phyloP scores from a whole-genome alignment of 2,113 vertebrate species.

The Mus pahari region DNA sequence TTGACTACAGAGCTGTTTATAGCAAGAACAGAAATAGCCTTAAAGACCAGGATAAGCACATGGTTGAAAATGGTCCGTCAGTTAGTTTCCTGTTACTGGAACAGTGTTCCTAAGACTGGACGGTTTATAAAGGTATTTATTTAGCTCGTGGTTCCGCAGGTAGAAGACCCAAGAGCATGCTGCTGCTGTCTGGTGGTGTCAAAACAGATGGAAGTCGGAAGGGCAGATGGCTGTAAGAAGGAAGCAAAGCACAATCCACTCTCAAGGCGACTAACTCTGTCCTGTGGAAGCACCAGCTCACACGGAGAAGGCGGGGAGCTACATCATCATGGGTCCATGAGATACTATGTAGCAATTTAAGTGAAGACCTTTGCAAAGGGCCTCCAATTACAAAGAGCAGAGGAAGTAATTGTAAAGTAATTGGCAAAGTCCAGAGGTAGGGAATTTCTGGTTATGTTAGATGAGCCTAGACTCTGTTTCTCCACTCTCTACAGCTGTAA shows the following conservation, averaged over 20 bases:
- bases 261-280: no score
- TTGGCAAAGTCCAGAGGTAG: neutral
- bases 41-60: neutral
- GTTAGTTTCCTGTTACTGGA: neutral
- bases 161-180: neutral
- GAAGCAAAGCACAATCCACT: neutral
- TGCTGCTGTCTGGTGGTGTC: neutral
- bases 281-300: neutral
- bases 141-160: neutral
- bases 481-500: neutral
- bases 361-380: neutral
- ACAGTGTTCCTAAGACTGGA: neutral
- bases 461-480: neutral
- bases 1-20: neutral
- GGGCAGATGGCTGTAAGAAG: neutral
- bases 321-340: accelerated
- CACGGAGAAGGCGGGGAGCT: neutral
- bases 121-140: neutral
- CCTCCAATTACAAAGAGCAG: neutral
- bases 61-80: neutral
- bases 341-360: neutral
- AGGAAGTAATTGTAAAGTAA: neutral
- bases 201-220: neutral
- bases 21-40: neutral
- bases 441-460: neutral